Percentiles rank a stretch among this genome's conserved stretches.
Conservation (phyloP, 1,140 invertebrate species). For the Eriocheir sinensis region DNA sequence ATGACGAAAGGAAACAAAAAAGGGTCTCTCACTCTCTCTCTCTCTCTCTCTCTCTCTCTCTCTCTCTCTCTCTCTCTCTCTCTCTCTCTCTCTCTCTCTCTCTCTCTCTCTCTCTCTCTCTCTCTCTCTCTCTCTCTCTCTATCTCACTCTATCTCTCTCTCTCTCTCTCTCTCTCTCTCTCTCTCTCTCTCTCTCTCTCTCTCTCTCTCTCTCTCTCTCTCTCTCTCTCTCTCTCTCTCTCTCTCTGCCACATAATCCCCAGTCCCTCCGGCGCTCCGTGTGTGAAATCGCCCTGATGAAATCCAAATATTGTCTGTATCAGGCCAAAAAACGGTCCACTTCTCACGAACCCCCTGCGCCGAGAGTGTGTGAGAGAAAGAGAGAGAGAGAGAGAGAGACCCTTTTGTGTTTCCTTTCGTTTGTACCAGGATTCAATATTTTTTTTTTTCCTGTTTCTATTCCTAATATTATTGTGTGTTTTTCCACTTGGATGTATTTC, state of each 20-base stretch:
- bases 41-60: conserved; percentile 15
- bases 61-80: too few relatives aligned
- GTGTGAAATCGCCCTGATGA: conserved; percentile 51
- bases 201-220: conserved; percentile 45
- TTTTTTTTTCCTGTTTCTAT: too few relatives aligned
- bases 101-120: too few relatives aligned
- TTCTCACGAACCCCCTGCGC: conserved; percentile 49
- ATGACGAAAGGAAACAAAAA: background rate
- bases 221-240: conserved; percentile 43
- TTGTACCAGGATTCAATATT: too few relatives aligned
- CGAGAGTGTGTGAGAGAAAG: conserved; percentile 34
- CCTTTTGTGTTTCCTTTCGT: too few relatives aligned
- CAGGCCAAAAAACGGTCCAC: background rate
- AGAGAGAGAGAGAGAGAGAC: conserved; percentile 50
- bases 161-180: background rate
- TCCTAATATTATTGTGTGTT: too few relatives aligned
- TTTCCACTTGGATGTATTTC: too few relatives aligned
- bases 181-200: conserved; percentile 41
- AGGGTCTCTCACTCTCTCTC: background rate
- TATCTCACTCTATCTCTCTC: conserved; percentile 36
- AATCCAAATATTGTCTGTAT: conserved; percentile 50
- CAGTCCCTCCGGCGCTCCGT: background rate
- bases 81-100: too few relatives aligned
- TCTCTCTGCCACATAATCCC: conserved; percentile 19
- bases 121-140: background rate